phyloP scores from a whole-genome alignment of 2,797 vertebrate species.

The Esox masquinongy region DNA sequence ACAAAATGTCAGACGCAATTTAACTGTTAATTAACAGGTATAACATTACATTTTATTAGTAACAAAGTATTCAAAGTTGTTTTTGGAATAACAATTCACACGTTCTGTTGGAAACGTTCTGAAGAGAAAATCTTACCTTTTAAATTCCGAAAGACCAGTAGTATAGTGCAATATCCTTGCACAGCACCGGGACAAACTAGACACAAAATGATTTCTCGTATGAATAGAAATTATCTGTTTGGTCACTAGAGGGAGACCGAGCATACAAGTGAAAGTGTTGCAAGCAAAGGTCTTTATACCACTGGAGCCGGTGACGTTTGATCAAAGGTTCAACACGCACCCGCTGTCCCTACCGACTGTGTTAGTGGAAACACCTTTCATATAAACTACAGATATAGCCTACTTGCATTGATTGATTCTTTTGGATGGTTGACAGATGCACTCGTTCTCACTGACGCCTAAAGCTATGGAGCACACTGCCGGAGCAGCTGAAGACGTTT shows the following conservation, averaged over 20 bases:
- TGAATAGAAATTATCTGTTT: not conserved
- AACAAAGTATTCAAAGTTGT: not conserved
- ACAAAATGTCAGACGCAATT: no score
- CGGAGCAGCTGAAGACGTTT: no score
- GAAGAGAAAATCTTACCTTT: constrained; percentile 14
- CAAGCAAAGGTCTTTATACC: constrained; percentile 24
- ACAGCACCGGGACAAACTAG: constrained; percentile 7
- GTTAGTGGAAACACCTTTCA: not conserved
- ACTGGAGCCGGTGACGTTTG: constrained; percentile 16
- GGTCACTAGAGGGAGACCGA: constrained; percentile 32
- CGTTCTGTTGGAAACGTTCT: not conserved
- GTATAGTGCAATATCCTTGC: not conserved
- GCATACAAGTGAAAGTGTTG: not conserved
- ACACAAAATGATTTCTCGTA: constrained; percentile 4
- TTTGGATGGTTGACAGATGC: not conserved
- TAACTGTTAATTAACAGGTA: no score
- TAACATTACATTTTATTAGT: not conserved
- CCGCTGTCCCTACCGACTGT: not conserved
- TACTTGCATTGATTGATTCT: not conserved
- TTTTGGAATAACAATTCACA: not conserved
- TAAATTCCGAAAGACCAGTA: constrained; percentile 2
- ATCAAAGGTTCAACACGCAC: not conserved
- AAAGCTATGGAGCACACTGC: no score
- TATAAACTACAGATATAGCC: not conserved
- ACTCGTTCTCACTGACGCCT: no score